Evolutionary conservation across 2,888 invertebrate genomes (phyloP).

Genomic region (Pegoplata infirma): DNA sequence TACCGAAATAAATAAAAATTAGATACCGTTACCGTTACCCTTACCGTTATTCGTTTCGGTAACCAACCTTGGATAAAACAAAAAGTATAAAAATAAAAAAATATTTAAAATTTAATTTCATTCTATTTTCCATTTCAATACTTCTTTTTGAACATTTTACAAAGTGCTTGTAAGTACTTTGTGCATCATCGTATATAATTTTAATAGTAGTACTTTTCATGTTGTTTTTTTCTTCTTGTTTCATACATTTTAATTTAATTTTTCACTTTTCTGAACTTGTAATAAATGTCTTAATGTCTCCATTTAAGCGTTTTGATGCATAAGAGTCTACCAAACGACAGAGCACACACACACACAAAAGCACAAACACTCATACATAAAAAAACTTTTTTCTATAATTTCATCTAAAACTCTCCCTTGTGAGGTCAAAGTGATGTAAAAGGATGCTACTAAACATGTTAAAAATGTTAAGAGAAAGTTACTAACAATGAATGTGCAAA

Average conservation of each 20-base stretch:
- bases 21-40: too few species aligned
- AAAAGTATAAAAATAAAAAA: too few species aligned
- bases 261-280: slow-evolving; percentile 57
- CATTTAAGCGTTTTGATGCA: slow-evolving; percentile 52
- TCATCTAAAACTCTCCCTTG: slow-evolving; percentile 23
- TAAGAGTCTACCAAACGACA: not conserved
- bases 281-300: slow-evolving; percentile 58
- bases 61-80: too few species aligned
- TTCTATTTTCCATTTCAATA: not conserved
- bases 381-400: slow-evolving; percentile 28
- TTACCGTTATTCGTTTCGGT: too few species aligned
- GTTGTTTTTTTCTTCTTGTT: too few species aligned
- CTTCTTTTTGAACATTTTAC: not conserved
- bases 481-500: too few species aligned
- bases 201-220: too few species aligned
- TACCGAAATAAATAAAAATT: too few species aligned
- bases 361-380: not conserved
- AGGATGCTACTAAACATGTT: slow-evolving; percentile 33
- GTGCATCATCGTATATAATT: too few species aligned
- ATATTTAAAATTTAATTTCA: not conserved
- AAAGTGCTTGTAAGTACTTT: too few species aligned
- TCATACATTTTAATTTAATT: slow-evolving; percentile 57
- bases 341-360: not conserved
- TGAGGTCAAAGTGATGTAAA: slow-evolving; percentile 33
- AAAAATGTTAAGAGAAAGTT: not conserved